phyloP scores from a whole-genome alignment of 2,113 vertebrate genomes.

The Tichodroma muraria region DNA sequence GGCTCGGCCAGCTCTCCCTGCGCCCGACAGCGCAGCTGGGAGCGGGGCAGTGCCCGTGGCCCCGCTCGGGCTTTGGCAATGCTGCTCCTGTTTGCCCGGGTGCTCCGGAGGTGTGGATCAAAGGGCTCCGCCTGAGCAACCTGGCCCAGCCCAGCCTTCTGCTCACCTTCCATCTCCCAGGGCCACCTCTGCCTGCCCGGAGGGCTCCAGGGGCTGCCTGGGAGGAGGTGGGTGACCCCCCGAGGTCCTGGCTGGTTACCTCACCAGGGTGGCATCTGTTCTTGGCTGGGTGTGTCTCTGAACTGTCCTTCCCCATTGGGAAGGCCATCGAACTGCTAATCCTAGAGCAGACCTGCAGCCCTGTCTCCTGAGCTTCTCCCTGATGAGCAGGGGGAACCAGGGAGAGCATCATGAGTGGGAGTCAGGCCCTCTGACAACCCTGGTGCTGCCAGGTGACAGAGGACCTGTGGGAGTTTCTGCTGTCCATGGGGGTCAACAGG shows the following conservation, averaged over 20 bases:
- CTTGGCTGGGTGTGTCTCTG: background rate
- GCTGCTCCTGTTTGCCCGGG: slow-evolving; percentile 49
- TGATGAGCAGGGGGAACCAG: background rate
- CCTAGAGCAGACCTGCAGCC: background rate
- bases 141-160: slow-evolving; percentile 8
- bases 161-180: slow-evolving; percentile 14
- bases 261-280: background rate
- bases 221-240: background rate
- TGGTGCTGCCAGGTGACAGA: background rate
- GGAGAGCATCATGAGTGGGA: background rate
- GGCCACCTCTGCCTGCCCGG: slow-evolving; percentile 20
- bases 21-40: background rate
- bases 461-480: background rate
- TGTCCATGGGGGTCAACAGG: background rate
- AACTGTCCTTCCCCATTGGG: background rate
- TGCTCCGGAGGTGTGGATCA: slow-evolving; percentile 41
- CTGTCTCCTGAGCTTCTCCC: background rate
- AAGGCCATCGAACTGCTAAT: background rate
- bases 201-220: background rate
- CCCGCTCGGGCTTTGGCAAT: background rate
- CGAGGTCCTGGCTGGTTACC: background rate
- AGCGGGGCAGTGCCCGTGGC: background rate
- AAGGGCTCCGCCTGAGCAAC: slow-evolving; percentile 46
- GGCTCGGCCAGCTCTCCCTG: fast-evolving
- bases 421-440: background rate